Base-by-base conservation (phyloP, 2,797 vertebrate genomes). In the Pampus argenteus region DNA sequence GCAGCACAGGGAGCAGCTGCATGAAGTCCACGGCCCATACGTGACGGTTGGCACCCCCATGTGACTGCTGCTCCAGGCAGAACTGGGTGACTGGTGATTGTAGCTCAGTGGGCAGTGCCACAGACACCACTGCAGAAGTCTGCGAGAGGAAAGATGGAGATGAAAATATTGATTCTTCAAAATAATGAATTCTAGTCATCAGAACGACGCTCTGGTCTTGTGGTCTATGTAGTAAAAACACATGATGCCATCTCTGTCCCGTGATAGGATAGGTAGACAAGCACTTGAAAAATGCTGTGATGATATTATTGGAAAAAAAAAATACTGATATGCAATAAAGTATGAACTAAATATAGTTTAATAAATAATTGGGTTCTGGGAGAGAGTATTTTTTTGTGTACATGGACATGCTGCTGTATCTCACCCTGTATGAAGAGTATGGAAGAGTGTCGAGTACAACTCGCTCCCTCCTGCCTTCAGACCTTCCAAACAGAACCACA, bases 11-110 rank as follows among this genome's bases (percentile, higher is more conserved):
- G 36, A 99, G 95, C 83, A 98, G 88, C 0, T 99, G 97, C 94
- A 99, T 95, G 81, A 96, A 98, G 90, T 99, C 98, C 77, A 99
- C 78, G 13, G 97, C 96, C 98, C 98, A 99, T 29, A 97, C 95
- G 48, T 99, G 96, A 58, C 83, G 94, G 60, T 94, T 93, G 69
- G 90, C 86, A 2, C 96, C 97, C 15, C 95, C 95, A 54, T 99
- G 97, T 79, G 91, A 94, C 69, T 87, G 95, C 86, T 99, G 98
- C 85, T 96, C 97, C 79, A 99, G 92, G 89, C 98, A 99, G 89
- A 99, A 97, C 87, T 96, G 98, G 51, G 97, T 97, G 67, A 95
- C 93, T 2, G 95, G 94, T 60, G 95, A 97, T 90, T 99, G 97
- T 22, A 99, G 93, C 74, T 98, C 97, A 22, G 95, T 95, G 83